A percentile compares a stretch with the other conserved stretches of the same genome.
phyloP scores from a whole-genome alignment of 2,888 invertebrate genomes.

The Phengaris alcon region DNA sequence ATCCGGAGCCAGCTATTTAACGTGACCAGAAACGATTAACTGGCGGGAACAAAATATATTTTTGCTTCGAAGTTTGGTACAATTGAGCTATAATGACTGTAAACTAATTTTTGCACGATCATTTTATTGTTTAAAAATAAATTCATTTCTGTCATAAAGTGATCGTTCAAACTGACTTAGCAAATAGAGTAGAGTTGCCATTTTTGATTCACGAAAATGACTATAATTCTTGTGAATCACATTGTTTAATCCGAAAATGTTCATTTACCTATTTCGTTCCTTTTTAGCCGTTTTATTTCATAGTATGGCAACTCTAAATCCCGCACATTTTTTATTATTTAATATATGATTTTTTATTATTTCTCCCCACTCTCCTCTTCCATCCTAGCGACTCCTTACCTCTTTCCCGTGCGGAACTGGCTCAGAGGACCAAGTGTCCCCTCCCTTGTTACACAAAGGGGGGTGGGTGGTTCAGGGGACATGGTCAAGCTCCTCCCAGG shows the following conservation, averaged over 20 bases:
- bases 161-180: conserved; percentile 32
- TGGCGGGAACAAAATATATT: conserved; percentile 62
- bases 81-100: conserved; percentile 42
- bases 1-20: conserved; percentile 50
- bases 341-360: conserved; percentile 43
- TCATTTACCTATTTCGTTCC: conserved; percentile 17
- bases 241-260: neutral
- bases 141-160: conserved; percentile 21
- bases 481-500: conserved; percentile 55
- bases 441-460: conserved; percentile 45
- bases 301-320: conserved; percentile 40
- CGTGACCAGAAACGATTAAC: conserved; percentile 60
- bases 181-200: conserved; percentile 31
- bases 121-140: conserved; percentile 32
- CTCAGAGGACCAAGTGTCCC: conserved; percentile 46
- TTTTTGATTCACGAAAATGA: conserved; percentile 8
- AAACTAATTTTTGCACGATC: conserved; percentile 36
- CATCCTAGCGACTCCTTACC: conserved; percentile 46
- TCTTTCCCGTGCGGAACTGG: conserved; percentile 48
- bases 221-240: neutral
- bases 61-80: conserved; percentile 48
- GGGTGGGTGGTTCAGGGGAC: conserved; percentile 50
- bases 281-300: conserved; percentile 25
- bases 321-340: conserved; percentile 47
- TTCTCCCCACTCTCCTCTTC: conserved; percentile 48